Conservation (phyloP, 2,113 vertebrate species). For the Sterrhoptilus dennistouni region DNA sequence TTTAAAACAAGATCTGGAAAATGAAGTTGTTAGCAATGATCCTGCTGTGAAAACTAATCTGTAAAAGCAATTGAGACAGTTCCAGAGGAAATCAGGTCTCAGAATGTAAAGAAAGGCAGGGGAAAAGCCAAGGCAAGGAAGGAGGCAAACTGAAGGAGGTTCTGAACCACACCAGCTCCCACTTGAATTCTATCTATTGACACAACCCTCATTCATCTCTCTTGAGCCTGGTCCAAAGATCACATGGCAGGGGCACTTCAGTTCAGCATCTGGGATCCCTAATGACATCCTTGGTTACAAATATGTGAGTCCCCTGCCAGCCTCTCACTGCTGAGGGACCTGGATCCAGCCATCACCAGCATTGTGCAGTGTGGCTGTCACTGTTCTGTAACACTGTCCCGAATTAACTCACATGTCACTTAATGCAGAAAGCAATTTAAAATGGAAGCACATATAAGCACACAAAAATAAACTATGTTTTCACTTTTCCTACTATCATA, state of each 20-base stretch:
- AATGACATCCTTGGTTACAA: constrained; percentile 44
- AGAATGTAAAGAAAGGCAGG: neutral
- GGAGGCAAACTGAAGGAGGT: neutral
- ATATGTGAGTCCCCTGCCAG: constrained; percentile 24
- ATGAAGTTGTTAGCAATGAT: neutral
- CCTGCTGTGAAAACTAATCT: neutral
- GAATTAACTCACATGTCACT: neutral
- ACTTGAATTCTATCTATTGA: constrained; percentile 25
- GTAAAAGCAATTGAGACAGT: neutral
- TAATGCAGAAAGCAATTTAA: neutral
- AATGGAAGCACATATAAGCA: neutral
- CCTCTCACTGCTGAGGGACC: constrained; percentile 7
- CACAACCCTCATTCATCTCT: constrained; percentile 46
- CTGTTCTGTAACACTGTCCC: neutral
- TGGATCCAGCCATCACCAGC: neutral
- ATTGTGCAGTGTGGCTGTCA: neutral
- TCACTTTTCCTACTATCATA: neutral
- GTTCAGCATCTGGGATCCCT: constrained; percentile 54
- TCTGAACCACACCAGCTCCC: constrained; percentile 36
- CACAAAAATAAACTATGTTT: neutral
- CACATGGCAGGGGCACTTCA: constrained; percentile 43
- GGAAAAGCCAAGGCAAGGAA: constrained; percentile 16
- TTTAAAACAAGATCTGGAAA: constrained; percentile 3
- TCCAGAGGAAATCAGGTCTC: neutral
- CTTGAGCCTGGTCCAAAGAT: constrained; percentile 48